A percentile compares a stretch with the other conserved stretches of the same genome.
Evolutionary conservation across 2,888 invertebrate genomes (phyloP).

Genomic region (Cordilura impudica): DNA sequence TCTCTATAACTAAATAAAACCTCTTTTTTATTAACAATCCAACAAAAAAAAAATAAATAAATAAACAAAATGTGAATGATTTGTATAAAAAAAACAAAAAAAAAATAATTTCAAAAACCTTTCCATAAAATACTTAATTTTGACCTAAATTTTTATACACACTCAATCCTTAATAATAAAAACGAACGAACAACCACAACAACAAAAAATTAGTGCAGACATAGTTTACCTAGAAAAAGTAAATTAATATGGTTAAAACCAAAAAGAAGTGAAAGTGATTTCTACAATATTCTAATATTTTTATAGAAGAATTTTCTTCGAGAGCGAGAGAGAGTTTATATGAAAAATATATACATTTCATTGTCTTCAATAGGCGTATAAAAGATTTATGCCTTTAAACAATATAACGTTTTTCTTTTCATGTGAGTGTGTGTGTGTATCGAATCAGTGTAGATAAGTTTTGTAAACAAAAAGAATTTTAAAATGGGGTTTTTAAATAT

Average conservation of each 20-base stretch:
- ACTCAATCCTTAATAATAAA: not conserved
- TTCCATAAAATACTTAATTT: conserved; percentile 5
- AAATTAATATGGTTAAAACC: not conserved
- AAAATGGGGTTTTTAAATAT: too few relatives aligned
- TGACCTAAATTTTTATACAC: conserved; percentile 50
- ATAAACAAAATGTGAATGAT: not conserved
- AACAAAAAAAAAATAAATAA: not conserved
- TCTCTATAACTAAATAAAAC: conserved; percentile 4
- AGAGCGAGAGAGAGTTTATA: not conserved
- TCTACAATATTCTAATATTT: conserved; percentile 16
- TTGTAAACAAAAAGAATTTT: too few relatives aligned
- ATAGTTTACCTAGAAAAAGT: conserved; percentile 20
- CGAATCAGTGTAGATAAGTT: too few relatives aligned
- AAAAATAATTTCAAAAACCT: not conserved
- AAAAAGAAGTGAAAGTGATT: conserved; percentile 45
- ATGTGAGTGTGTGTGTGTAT: not conserved
- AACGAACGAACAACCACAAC: not conserved
- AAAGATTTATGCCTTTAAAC: conserved; percentile 4
- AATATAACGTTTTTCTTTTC: not conserved
- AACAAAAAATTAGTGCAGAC: conserved; percentile 16
- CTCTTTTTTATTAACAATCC: not conserved
- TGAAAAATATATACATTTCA: not conserved
- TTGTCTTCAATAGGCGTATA: not conserved
- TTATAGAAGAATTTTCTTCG: not conserved
- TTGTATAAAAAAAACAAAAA: not conserved